Percentiles rank a stretch among this genome's conserved stretches.
phyloP scores from a whole-genome alignment of 2,113 vertebrate genomes.

The Sebastes fasciatus region DNA sequence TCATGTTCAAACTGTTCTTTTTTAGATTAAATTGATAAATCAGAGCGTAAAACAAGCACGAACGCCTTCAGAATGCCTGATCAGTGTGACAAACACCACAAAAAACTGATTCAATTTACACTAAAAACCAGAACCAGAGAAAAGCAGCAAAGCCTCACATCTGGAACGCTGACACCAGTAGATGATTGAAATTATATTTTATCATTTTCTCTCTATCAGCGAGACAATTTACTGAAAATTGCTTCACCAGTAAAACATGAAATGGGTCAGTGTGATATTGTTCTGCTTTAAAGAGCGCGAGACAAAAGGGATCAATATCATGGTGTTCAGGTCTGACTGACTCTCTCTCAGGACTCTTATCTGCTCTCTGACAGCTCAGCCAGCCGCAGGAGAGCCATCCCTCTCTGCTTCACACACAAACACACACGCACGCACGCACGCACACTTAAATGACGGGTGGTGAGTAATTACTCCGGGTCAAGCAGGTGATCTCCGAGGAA shows the following conservation, averaged over 20 bases:
- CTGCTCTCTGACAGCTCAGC: slow-evolving; percentile 50
- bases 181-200: neutral
- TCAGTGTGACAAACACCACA: neutral
- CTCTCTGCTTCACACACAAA: neutral
- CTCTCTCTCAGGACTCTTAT: slow-evolving; percentile 48
- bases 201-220: slow-evolving; percentile 7
- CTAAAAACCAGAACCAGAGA: neutral
- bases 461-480: slow-evolving; percentile 67
- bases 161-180: neutral
- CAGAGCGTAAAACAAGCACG: neutral
- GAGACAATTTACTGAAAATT: slow-evolving; percentile 2
- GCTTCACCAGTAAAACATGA: slow-evolving; percentile 12
- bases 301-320: slow-evolving; percentile 40
- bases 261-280: slow-evolving; percentile 10
- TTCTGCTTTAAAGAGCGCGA: neutral
- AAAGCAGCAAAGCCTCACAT: neutral
- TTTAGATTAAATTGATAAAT: neutral
- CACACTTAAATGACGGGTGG: slow-evolving; percentile 8
- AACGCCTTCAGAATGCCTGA: neutral
- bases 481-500: slow-evolving; percentile 44
- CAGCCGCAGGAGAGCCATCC: slow-evolving; percentile 37
- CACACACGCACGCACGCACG: slow-evolving; percentile 11
- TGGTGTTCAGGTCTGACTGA: slow-evolving; percentile 8
- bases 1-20: neutral
- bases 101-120: neutral